phyloP scores from a whole-genome alignment of 2,797 vertebrate genomes.

The Mus caroli region DNA sequence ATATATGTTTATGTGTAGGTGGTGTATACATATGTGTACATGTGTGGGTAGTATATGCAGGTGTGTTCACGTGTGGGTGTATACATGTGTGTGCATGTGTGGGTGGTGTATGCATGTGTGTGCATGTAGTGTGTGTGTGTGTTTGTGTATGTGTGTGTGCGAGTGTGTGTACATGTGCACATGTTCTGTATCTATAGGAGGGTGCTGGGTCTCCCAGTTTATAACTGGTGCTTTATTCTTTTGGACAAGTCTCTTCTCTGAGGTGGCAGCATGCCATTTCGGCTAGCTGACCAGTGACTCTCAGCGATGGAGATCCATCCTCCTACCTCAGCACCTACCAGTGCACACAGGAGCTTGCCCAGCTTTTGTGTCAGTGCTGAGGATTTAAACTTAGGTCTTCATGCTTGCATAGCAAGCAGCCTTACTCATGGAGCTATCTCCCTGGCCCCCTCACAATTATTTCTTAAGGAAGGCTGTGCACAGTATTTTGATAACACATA shows the following conservation, averaged over 20 bases:
- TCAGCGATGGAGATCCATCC: too few relatives aligned
- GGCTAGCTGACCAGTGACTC: not conserved
- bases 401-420: not conserved
- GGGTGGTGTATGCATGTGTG: too few relatives aligned
- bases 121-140: too few relatives aligned
- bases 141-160: too few relatives aligned
- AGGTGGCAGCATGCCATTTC: not conserved
- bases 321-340: not conserved
- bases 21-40: too few relatives aligned
- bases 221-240: not conserved
- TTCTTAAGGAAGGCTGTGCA: not conserved
- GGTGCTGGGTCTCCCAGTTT: not conserved
- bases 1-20: too few relatives aligned
- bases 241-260: not conserved
- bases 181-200: not conserved
- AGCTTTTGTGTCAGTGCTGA: not conserved
- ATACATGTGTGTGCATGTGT: too few relatives aligned
- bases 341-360: not conserved
- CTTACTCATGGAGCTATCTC: not conserved
- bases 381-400: not conserved
- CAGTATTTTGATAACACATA: slow-evolving; percentile 64
- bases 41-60: too few relatives aligned
- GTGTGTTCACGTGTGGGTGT: too few relatives aligned
- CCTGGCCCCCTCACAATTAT: not conserved
- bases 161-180: too few relatives aligned